Evolutionary conservation across 2,113 vertebrate species (phyloP).

Genomic region (Emydura subglobosa): DNA sequence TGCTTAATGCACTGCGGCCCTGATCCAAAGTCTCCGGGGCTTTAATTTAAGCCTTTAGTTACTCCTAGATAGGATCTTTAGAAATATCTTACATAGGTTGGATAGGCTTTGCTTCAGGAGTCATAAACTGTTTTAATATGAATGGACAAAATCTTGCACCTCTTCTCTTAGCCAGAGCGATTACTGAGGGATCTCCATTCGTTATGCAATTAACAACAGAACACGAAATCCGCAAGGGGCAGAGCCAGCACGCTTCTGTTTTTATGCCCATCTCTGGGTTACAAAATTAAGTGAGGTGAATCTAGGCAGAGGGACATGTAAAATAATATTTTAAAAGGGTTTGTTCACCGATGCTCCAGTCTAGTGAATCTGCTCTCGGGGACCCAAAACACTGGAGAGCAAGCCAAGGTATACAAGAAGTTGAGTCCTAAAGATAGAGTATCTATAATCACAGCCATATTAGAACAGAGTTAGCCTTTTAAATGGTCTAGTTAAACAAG

Average conservation of each 20-base stretch:
- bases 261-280: background rate
- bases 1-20: background rate
- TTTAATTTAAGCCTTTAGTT: background rate
- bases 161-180: background rate
- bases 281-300: background rate
- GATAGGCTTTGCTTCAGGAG: background rate
- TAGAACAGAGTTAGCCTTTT: background rate
- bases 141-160: background rate
- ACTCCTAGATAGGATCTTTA: background rate
- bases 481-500: background rate
- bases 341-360: background rate
- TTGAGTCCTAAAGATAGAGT: background rate
- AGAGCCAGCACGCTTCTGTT: background rate
- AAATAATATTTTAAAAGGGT: background rate
- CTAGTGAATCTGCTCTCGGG: background rate
- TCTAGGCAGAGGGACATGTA: background rate
- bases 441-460: background rate
- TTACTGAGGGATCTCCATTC: background rate
- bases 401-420: background rate
- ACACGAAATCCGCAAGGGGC: background rate
- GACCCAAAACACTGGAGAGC: background rate
- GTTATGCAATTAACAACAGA: background rate
- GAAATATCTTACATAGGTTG: background rate
- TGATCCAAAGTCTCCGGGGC: background rate
- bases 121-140: background rate